phyloP scores from a whole-genome alignment of 1,140 invertebrate species.

The Wasmannia auropunctata region DNA sequence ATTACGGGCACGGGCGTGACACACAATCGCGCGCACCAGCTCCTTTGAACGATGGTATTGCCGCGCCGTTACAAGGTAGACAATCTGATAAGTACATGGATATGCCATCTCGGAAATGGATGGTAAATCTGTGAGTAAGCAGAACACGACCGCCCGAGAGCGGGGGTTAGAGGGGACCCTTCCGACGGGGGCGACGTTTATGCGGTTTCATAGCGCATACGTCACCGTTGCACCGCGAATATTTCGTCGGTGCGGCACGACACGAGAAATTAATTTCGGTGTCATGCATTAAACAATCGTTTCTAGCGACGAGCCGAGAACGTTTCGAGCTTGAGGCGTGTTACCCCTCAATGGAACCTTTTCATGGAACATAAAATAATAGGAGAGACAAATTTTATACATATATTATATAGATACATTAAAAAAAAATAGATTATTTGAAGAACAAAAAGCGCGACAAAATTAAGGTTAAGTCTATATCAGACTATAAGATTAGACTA shows the following conservation, averaged over 20 bases:
- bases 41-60: slow-evolving; percentile 47
- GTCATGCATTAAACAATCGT: slow-evolving; percentile 21
- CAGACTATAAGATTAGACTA: too few species aligned
- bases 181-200: slow-evolving; percentile 1
- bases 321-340: neutral
- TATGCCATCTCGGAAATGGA: slow-evolving; percentile 53
- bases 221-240: slow-evolving; percentile 18
- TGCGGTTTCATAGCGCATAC: neutral
- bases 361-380: neutral
- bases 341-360: neutral
- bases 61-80: slow-evolving; percentile 43
- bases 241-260: slow-evolving; percentile 7
- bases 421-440: neutral
- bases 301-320: neutral
- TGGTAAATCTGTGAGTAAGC: slow-evolving; percentile 56
- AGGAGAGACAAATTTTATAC: neutral
- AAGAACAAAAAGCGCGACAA: neutral
- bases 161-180: neutral
- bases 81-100: slow-evolving; percentile 58
- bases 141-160: slow-evolving; percentile 27
- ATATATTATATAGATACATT: neutral
- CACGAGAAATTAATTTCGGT: slow-evolving; percentile 44
- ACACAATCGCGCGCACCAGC: slow-evolving; percentile 2
- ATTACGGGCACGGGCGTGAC: slow-evolving; percentile 9
- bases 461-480: neutral